These are phyloP conservation scores for Endotricha flammealis DNA, from an alignment of 2,888 invertebrate species.

Conservation along the genomic window DNA sequence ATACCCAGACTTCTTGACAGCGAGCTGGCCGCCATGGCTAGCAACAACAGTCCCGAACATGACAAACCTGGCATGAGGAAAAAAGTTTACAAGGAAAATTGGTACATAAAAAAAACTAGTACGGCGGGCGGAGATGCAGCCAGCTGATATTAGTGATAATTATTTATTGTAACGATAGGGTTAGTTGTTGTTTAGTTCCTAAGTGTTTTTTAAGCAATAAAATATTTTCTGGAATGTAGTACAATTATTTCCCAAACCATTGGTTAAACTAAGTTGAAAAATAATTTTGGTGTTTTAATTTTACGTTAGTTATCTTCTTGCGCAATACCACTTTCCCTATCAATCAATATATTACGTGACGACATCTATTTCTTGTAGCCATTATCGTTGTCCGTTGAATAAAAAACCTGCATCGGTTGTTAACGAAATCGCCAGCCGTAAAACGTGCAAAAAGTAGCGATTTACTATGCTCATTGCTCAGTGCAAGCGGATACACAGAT, in stretches of 20 bases:
- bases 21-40: constrained; percentile 64
- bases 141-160: constrained; percentile 59
- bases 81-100: constrained; percentile 69
- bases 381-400: constrained; percentile 37
- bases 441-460: constrained; percentile 43
- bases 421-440: constrained; percentile 47
- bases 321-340: constrained; percentile 61
- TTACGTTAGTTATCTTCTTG: constrained; percentile 24
- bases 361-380: constrained; percentile 38
- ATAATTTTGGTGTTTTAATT: no score
- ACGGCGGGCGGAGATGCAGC: constrained; percentile 51
- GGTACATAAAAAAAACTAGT: constrained; percentile 67
- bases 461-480: constrained; percentile 39
- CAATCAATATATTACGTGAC: constrained; percentile 64
- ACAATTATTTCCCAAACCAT: background rate
- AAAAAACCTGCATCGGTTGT: constrained; percentile 36
- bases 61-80: constrained; percentile 61
- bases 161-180: constrained; percentile 37
- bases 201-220: constrained; percentile 16
- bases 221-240: constrained; percentile 17
- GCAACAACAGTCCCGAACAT: constrained; percentile 56
- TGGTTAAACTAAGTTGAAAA: no score
- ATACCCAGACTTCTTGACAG: constrained; percentile 58
- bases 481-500: constrained; percentile 21
- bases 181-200: constrained; percentile 21